Evolutionary conservation across 1,140 invertebrate species (phyloP), one percentile per base, ranked within the genome.

Genomic region (Solen grandis): DNA sequence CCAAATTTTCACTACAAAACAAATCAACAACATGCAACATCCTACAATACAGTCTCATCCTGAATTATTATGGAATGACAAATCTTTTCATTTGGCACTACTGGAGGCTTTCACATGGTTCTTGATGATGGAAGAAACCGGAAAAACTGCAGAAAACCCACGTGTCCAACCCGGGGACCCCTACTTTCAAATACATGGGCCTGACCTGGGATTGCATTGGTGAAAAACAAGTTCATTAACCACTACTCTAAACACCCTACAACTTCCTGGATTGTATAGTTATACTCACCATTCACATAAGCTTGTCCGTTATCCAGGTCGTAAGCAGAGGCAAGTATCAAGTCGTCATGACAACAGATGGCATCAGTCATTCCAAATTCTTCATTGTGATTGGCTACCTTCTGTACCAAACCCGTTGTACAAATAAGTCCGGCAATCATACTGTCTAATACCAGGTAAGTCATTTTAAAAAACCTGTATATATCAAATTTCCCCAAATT

Each of bases 341-440:
- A 36, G 31, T 88, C 63, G 22, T 83, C 86, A 69, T 69, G 60
- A 16, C 77, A 66, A 41, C 70, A 83, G 29, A 90, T 52, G 41
- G 89, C 85, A 77, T 91, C 89, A 13, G 89, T 91, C 2, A 81
- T 85, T 2, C 88, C 85, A 86, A 88, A 90, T 38, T 88, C 86
- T 35, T 76, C 82, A 22, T 60, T 60, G 68, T 90, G 89, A 83
- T 90, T 91, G 8, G 74, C 36, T 46, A 88, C 41, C 55, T 89
- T 89, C 13, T 55, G 75, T 4, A 88, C 86, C 5, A 82, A 41
- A n/a, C 87, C 90, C n/a, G n/a, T n/a, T n/a, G n/a, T n/a, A n/a
- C n/a, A n/a, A n/a, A n/a, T n/a, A n/a, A n/a, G n/a, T n/a, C n/a
- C n/a, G n/a, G n/a, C n/a, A n/a, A n/a, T n/a, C n/a, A n/a, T n/a